Evolutionary conservation across 2,888 invertebrate genomes (phyloP).

Genomic region (Crocallis elinguaria): DNA sequence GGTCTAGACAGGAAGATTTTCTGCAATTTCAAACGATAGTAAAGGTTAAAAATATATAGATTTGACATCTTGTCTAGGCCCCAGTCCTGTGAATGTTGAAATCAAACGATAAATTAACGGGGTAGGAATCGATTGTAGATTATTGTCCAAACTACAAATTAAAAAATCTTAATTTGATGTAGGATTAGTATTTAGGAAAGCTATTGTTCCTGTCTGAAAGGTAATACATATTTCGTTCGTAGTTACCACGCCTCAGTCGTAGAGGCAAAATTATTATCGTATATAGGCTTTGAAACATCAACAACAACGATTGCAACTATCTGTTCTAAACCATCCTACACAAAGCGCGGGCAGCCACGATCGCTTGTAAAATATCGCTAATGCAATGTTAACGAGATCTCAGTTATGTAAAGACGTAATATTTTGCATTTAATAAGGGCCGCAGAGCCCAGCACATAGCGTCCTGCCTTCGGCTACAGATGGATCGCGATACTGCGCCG

Average conservation of each 20-base stretch:
- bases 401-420: constrained; percentile 64
- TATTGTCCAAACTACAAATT: too few species aligned
- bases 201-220: too few species aligned
- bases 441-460: constrained; percentile 63
- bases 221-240: neutral
- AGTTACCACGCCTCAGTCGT: neutral
- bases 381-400: constrained; percentile 78
- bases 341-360: constrained; percentile 51
- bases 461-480: constrained; percentile 76
- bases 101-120: too few species aligned
- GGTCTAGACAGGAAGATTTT: too few species aligned
- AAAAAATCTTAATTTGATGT: too few species aligned
- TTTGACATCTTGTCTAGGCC: too few species aligned
- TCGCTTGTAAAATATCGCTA: constrained; percentile 72
- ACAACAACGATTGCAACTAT: constrained; percentile 4
- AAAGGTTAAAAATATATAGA: too few species aligned
- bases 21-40: too few species aligned
- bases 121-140: too few species aligned
- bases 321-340: constrained; percentile 14
- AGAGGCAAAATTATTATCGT: neutral
- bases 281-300: neutral
- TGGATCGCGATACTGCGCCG: constrained; percentile 67
- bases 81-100: too few species aligned
- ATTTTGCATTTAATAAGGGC: constrained; percentile 82
- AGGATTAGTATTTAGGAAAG: too few species aligned